phyloP scores from a whole-genome alignment of 2,888 invertebrate genomes.

The Argyra leucocephala region DNA sequence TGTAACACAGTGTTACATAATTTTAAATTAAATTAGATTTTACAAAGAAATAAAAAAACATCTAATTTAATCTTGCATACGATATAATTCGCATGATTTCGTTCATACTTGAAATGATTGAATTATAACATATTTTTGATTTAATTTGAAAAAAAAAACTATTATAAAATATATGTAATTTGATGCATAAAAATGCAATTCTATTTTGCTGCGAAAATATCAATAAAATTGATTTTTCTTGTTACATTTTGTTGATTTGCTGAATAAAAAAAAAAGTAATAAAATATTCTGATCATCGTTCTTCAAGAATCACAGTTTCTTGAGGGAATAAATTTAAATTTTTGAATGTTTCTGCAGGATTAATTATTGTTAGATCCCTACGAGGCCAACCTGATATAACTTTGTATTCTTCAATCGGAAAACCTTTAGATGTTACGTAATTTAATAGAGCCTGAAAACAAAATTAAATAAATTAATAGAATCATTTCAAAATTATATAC shows the following conservation, averaged over 20 bases:
- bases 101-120: not conserved
- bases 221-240: too few species aligned
- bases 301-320: constrained; percentile 90
- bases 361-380: constrained; percentile 80
- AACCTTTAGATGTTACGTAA: constrained; percentile 81
- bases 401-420: constrained; percentile 78
- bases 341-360: constrained; percentile 64
- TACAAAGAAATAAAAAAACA: not conserved
- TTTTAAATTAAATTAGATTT: not conserved
- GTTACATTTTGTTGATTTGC: not conserved
- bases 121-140: not conserved
- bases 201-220: too few species aligned
- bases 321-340: constrained; percentile 82
- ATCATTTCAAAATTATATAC: constrained; percentile 11
- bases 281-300: constrained; percentile 56
- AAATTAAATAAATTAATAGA: constrained; percentile 8
- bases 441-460: constrained; percentile 60
- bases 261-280: not conserved
- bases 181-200: not conserved
- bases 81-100: not conserved
- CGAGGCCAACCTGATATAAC: constrained; percentile 89
- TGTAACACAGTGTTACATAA: not conserved
- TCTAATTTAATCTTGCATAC: not conserved
- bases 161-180: not conserved
- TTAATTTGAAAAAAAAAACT: not conserved